Percentiles rank a stretch among this genome's conserved stretches.
Conservation (phyloP, 2,888 invertebrate species). For the Thereva unica region DNA sequence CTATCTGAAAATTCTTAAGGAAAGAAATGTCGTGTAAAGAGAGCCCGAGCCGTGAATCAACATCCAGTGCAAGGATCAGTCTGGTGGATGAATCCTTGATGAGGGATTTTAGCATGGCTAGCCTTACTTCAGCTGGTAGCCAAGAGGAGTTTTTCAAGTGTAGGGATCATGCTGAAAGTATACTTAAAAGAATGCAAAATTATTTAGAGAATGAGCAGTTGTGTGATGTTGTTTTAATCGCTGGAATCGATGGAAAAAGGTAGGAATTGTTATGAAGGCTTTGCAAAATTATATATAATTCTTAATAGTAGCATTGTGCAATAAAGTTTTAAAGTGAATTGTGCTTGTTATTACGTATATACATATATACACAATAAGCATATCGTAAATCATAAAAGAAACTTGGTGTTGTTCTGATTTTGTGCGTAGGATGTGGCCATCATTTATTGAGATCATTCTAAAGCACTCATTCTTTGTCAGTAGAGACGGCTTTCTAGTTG, state of each 20-base stretch:
- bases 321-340: no score
- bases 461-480: no score
- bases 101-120: constrained; percentile 69
- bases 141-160: constrained; percentile 79
- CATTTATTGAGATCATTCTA: no score
- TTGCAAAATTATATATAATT: no score
- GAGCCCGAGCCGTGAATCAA: constrained; percentile 57
- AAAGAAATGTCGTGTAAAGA: constrained; percentile 50
- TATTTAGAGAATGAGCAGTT: constrained; percentile 81
- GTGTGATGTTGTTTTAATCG: constrained; percentile 85
- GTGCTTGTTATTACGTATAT: no score
- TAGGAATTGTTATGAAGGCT: constrained; percentile 47
- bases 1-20: not conserved
- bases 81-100: constrained; percentile 59
- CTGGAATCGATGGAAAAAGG: constrained; percentile 70
- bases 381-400: no score
- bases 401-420: no score
- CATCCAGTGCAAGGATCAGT: constrained; percentile 42
- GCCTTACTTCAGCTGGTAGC: constrained; percentile 68
- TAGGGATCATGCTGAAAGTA: constrained; percentile 79
- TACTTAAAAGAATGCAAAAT: constrained; percentile 79
- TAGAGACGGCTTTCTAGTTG: no score
- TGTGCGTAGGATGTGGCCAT: no score
- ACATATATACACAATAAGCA: no score
- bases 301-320: no score